These are phyloP conservation scores for Chloropsis hardwickii DNA, from an alignment of 2,113 vertebrate species.

Conservation along the genomic window DNA sequence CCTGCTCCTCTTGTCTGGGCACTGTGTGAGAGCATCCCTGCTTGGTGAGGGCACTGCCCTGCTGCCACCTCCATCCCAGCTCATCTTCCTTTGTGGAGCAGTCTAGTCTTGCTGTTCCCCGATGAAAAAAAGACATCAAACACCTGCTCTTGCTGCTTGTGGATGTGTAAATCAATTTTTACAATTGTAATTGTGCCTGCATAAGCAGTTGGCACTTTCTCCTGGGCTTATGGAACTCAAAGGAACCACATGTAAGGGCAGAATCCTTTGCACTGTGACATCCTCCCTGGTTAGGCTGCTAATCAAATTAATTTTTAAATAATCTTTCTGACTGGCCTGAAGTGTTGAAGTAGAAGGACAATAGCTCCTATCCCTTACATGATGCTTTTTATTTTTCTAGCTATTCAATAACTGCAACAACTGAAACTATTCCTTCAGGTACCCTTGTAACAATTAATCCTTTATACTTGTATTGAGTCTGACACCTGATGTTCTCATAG, in stretches of 20 bases:
- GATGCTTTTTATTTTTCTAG: neutral
- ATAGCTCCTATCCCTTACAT: neutral
- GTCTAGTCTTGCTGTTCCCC: neutral
- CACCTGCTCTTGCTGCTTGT: neutral
- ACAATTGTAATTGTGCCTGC: neutral
- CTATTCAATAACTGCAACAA: neutral
- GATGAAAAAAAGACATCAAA: neutral
- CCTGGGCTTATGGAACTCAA: neutral
- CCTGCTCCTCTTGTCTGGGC: neutral
- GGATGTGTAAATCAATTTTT: neutral
- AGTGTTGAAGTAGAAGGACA: neutral
- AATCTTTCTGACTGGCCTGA: neutral
- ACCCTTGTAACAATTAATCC: neutral
- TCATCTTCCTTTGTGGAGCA: neutral
- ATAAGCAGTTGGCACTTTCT: neutral
- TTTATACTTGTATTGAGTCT: neutral
- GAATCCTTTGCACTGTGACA: neutral
- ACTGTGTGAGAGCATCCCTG: neutral
- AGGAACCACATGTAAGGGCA: neutral
- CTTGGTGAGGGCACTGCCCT: accelerated
- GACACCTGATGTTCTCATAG: neutral
- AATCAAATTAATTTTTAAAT: neutral
- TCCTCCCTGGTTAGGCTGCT: neutral
- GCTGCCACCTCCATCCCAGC: neutral
- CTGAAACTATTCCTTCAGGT: neutral